Base-by-base conservation (phyloP, 2,888 invertebrate genomes). In the Allolobophora icterica region DNA sequence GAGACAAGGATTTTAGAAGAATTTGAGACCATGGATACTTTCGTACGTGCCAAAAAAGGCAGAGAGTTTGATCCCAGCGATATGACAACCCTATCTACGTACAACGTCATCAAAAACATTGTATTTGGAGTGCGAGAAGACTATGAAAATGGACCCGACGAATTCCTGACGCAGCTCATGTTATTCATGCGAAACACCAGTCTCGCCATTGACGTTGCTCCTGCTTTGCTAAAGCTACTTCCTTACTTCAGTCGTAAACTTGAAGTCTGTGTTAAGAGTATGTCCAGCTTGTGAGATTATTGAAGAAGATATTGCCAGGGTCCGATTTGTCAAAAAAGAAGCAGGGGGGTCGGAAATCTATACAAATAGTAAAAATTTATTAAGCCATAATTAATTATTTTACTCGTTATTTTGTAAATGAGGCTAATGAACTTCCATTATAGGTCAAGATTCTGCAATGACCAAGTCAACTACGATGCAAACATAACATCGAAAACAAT, bases 1-100 rank as follows among this genome's bases (percentile, higher is more conserved):
- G 90, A 90, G 90, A 38, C 11, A 38, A 58, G 90, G n/a, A 90
- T 90, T n/a, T 34, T 34, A 90, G 19, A 71, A 58, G 90, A 90
- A 84, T 33, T 83, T 34, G 90, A 83, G 30, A 84, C 52, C 11
- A 71, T 90, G 34, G 34, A 58, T 2, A 8, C 1, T 58, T 71
- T 38, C 17, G 13, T 90, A 24, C 24, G 84, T 34, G 13, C n/a
- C 24, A 90, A n/a, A 15, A n/a, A 90, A 17, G 90, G 90, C 11
- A 35, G 35, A 30, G 33, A 52, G 24, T 90, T 90, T 83, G n/a
- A 90, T 35, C 90, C 90, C 1, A 40, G 24, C 4, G 34, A 71
- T 1, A 38, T 71, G 11, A n/a, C 35, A 21, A 34, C n/a, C 33
- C 33, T 83, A 15, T n/a, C 34, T 35, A 83, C 83, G 8, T 90